These are phyloP conservation scores for Sinocyclocheilus anshuiensis DNA, from an alignment of 2,113 vertebrate species.

Conservation along the genomic window DNA sequence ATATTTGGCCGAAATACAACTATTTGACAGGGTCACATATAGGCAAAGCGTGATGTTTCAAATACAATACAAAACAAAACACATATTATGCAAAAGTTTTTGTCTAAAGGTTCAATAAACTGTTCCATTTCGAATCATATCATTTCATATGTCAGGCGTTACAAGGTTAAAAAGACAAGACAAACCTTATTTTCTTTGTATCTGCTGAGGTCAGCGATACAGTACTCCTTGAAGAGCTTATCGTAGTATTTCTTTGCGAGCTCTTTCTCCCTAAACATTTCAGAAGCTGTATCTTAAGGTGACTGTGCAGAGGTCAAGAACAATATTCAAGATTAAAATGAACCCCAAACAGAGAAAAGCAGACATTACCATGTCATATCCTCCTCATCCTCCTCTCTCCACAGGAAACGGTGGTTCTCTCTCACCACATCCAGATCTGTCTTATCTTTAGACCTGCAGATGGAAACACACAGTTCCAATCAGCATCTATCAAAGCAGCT, in stretches of 20 bases:
- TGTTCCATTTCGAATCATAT: too few species aligned
- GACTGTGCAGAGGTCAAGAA: neutral
- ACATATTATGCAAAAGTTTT: too few species aligned
- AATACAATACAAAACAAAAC: neutral
- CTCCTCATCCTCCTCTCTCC: constrained; percentile 91
- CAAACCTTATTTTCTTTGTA: constrained; percentile 98
- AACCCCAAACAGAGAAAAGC: neutral
- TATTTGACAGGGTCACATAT: too few species aligned
- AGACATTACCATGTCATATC: constrained; percentile 91
- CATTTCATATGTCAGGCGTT: too few species aligned
- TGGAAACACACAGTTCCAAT: constrained; percentile 46
- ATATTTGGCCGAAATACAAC: too few species aligned
- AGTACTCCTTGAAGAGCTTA: constrained; percentile 98
- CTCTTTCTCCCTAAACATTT: constrained; percentile 88
- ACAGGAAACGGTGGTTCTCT: constrained; percentile 96
- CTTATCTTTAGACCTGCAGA: constrained; percentile 84
- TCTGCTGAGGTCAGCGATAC: constrained; percentile 94
- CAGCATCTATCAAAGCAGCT: neutral
- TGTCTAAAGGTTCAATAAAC: too few species aligned
- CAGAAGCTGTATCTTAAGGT: neutral
- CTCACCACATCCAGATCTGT: constrained; percentile 89
- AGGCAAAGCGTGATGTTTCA: neutral
- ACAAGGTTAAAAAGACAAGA: neutral
- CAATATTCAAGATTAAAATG: neutral
- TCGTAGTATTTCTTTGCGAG: constrained; percentile 98